phyloP scores from a whole-genome alignment of 2,797 vertebrate genomes.

The Dendrocincla fuliginosa region DNA sequence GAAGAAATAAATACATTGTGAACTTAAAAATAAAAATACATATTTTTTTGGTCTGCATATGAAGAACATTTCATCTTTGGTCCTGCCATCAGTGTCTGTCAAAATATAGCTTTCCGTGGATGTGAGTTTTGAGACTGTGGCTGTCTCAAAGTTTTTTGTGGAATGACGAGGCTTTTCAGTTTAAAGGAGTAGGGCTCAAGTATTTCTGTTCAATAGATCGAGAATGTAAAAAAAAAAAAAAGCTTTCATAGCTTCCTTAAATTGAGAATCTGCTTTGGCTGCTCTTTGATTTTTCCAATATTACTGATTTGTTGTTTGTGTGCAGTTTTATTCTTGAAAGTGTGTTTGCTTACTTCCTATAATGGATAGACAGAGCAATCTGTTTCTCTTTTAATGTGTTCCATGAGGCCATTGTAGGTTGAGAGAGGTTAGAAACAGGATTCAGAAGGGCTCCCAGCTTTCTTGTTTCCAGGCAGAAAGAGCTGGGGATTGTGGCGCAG shows the following conservation, averaged over 20 bases:
- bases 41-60: slow-evolving; percentile 41
- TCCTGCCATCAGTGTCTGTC: slow-evolving; percentile 32
- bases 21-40: slow-evolving; percentile 47
- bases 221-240: background rate
- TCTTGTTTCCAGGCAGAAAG: background rate
- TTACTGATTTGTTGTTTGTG: slow-evolving; percentile 10
- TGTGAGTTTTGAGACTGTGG: slow-evolving; percentile 27
- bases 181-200: background rate
- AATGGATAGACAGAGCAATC: background rate
- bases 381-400: background rate
- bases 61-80: slow-evolving; percentile 18
- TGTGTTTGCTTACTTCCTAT: slow-evolving; percentile 8
- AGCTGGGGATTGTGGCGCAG: accelerated
- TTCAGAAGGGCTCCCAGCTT: background rate
- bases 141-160: slow-evolving; percentile 15
- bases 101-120: slow-evolving; percentile 34
- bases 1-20: slow-evolving; percentile 39
- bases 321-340: background rate
- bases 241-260: slow-evolving; percentile 7
- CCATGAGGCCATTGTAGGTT: background rate
- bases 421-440: background rate
- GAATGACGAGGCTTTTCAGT: background rate
- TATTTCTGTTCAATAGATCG: background rate
- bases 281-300: background rate
- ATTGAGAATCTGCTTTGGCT: slow-evolving; percentile 23